Percentiles rank a stretch among this genome's conserved stretches.
Evolutionary conservation across 2,888 invertebrate species (phyloP).

Genomic region (Lasioglossum oenotherae): DNA sequence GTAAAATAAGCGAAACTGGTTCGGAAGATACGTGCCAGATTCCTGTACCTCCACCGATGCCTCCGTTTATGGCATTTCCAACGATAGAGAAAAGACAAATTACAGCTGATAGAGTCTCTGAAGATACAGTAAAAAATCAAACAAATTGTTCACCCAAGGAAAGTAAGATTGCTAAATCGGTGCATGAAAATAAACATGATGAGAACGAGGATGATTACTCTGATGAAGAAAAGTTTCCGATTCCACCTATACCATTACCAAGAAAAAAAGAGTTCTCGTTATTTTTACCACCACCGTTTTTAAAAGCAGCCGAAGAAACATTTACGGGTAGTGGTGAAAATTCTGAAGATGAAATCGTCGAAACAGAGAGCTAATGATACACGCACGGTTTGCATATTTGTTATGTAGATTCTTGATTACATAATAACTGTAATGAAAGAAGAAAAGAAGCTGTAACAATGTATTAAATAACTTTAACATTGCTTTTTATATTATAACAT

Average conservation of each 20-base stretch:
- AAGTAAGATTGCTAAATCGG: background rate
- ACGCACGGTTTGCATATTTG: background rate
- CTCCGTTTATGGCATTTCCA: slow-evolving; percentile 20
- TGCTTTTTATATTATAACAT: background rate
- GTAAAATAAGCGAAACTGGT: slow-evolving; percentile 44
- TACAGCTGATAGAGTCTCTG: background rate
- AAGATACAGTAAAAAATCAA: background rate
- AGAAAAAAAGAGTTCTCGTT: slow-evolving; percentile 46
- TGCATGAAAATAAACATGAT: background rate
- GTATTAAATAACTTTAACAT: background rate
- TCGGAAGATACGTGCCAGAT: slow-evolving; percentile 22
- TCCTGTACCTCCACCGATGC: slow-evolving; percentile 68
- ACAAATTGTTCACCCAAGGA: background rate
- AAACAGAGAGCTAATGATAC: slow-evolving; percentile 54
- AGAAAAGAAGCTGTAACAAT: background rate
- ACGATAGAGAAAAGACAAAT: background rate
- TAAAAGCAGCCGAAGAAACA: slow-evolving; percentile 77
- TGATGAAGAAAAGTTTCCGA: slow-evolving; percentile 8
- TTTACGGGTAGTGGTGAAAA: slow-evolving; percentile 82
- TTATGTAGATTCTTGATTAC: background rate
- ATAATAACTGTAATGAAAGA: background rate
- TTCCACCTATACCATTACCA: slow-evolving; percentile 26
- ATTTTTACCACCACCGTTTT: slow-evolving; percentile 64
- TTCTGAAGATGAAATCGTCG: slow-evolving; percentile 77
- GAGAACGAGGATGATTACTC: background rate